Conservation (phyloP, 2,888 invertebrate genomes). For the Himalopsyche japonica region DNA sequence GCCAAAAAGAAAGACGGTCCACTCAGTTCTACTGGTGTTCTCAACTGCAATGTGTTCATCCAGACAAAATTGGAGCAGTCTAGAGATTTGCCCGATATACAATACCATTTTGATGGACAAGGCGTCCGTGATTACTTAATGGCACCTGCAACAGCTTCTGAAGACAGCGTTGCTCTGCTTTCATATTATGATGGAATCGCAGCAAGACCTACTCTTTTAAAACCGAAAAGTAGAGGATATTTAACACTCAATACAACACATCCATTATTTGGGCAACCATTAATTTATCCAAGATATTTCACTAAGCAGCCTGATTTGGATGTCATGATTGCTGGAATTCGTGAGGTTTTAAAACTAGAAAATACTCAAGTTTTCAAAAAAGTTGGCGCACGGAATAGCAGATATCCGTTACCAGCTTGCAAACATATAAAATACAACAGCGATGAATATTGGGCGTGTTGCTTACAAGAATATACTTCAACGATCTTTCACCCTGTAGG, state of each 20-base stretch:
- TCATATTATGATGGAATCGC: slow-evolving; percentile 66
- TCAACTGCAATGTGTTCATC: slow-evolving; percentile 64
- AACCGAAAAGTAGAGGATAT: slow-evolving; percentile 67
- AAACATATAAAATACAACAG: slow-evolving; percentile 60
- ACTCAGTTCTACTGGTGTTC: slow-evolving; percentile 58
- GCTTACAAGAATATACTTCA: slow-evolving; percentile 66
- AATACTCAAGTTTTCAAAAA: slow-evolving; percentile 62
- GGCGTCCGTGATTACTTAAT: slow-evolving; percentile 61
- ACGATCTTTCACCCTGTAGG: slow-evolving; percentile 73
- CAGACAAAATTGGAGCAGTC: slow-evolving; percentile 60
- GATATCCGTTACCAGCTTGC: slow-evolving; percentile 64
- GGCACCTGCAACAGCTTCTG: slow-evolving; percentile 59
- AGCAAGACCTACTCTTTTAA: slow-evolving; percentile 64
- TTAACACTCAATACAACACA: slow-evolving; percentile 67
- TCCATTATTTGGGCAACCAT: slow-evolving; percentile 71
- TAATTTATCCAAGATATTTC: slow-evolving; percentile 73
- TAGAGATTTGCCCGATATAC: slow-evolving; percentile 64
- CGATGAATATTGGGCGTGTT: slow-evolving; percentile 69
- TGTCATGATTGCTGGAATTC: slow-evolving; percentile 63
- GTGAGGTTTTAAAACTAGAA: slow-evolving; percentile 62
- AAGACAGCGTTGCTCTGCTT: slow-evolving; percentile 59
- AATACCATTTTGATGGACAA: slow-evolving; percentile 65
- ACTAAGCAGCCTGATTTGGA: slow-evolving; percentile 66
- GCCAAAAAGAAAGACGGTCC: slow-evolving; percentile 56
- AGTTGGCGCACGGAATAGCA: slow-evolving; percentile 61